These are phyloP conservation scores for Leptothorax acervorum DNA, from an alignment of 2,888 invertebrate genomes.

Conservation along the genomic window DNA sequence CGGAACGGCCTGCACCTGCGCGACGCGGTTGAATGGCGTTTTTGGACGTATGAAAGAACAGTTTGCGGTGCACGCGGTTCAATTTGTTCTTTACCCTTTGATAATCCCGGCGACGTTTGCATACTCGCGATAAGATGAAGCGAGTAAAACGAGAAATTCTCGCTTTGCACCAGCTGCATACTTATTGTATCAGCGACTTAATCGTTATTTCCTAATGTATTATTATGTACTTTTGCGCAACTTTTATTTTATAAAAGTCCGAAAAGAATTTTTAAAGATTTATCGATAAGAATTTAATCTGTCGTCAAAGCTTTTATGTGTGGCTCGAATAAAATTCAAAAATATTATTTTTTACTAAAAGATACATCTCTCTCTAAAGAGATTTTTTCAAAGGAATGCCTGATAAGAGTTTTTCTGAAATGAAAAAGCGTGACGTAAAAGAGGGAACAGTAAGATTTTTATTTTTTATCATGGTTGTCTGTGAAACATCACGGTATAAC, in stretches of 20 bases:
- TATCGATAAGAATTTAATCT: not conserved
- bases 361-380: not conserved
- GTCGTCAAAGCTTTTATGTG: too few species aligned
- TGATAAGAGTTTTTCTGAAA: not conserved
- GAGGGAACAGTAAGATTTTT: not conserved
- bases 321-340: not conserved
- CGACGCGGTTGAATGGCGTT: not conserved
- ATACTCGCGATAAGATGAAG: not conserved
- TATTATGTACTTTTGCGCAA: not conserved
- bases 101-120: constrained; percentile 6
- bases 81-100: constrained; percentile 32
- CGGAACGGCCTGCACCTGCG: constrained; percentile 17
- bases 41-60: constrained; percentile 34
- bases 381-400: not conserved
- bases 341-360: not conserved
- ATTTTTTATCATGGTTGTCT: not conserved
- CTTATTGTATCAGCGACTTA: not conserved
- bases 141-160: not conserved
- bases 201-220: not conserved
- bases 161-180: not conserved
- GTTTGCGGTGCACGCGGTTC: constrained; percentile 9
- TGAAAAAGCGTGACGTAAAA: not conserved
- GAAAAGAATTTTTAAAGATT: not conserved
- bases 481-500: not conserved
- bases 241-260: not conserved